Evolutionary conservation across 2,888 invertebrate genomes (phyloP).

Genomic region (Ptychoptera albimana): DNA sequence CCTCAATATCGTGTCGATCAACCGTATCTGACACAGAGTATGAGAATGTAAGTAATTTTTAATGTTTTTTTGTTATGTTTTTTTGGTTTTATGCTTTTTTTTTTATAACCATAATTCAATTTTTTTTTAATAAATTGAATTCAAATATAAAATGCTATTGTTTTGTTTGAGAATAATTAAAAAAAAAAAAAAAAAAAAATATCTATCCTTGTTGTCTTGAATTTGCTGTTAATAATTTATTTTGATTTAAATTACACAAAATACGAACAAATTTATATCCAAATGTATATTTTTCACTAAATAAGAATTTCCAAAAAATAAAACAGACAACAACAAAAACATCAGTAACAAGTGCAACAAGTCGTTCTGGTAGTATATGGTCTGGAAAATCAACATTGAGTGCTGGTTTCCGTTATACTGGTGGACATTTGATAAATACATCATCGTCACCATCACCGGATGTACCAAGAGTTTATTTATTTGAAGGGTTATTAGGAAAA

Average conservation of each 20-base stretch:
- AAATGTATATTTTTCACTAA: not conserved
- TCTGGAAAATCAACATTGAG: conserved; percentile 82
- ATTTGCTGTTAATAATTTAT: conserved; percentile 2
- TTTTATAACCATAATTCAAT: too few species aligned
- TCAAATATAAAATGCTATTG: conserved; percentile 7
- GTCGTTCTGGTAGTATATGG: conserved; percentile 77
- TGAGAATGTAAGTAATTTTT: conserved; percentile 58
- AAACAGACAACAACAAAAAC: conserved; percentile 17
- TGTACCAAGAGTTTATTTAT: conserved; percentile 75
- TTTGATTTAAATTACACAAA: not conserved
- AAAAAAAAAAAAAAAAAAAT: conserved; percentile 2
- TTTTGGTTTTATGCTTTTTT: not conserved
- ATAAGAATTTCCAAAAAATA: not conserved
- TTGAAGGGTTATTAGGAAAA: conserved; percentile 63
- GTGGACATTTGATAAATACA: conserved; percentile 70
- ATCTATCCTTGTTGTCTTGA: conserved; percentile 4
- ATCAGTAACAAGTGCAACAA: conserved; percentile 47
- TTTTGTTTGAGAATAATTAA: too few species aligned
- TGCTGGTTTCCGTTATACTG: conserved; percentile 72
- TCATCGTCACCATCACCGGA: conserved; percentile 83
- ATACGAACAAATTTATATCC: too few species aligned
- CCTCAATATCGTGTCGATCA: conserved; percentile 59
- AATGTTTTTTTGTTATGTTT: not conserved
- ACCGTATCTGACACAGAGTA: conserved; percentile 91
- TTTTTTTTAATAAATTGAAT: conserved; percentile 3